A percentile compares a stretch with the other conserved stretches of the same genome.
Conservation (phyloP, 2,113 vertebrate genomes). For the Callipepla californica region DNA sequence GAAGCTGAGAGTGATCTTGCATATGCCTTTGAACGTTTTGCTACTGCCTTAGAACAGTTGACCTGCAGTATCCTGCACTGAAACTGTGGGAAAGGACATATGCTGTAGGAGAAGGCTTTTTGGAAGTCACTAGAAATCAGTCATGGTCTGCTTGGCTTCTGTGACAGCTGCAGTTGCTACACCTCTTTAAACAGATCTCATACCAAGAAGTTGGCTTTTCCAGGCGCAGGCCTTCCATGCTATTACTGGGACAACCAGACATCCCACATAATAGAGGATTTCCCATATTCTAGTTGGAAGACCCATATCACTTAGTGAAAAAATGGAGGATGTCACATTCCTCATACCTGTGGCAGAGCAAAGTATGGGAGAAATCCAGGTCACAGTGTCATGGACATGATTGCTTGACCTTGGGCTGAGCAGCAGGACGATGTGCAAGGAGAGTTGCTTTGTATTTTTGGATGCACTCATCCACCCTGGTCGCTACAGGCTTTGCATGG, state of each 20-base stretch:
- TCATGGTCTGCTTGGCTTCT: not conserved
- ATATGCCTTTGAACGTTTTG: not conserved
- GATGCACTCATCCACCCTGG: accelerated
- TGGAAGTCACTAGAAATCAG: not conserved
- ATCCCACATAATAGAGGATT: not conserved
- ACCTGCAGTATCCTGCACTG: not conserved
- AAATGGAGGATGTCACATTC: not conserved
- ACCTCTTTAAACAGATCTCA: constrained; percentile 24
- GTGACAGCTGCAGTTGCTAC: constrained; percentile 14
- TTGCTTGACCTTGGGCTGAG: not conserved
- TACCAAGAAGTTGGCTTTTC: constrained; percentile 11
- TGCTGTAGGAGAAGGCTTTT: not conserved
- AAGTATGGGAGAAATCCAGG: not conserved
- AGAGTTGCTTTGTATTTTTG: not conserved
- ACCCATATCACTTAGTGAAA: not conserved
- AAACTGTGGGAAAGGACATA: not conserved
- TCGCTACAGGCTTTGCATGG: not conserved
- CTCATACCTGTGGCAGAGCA: not conserved
- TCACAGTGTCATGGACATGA: not conserved
- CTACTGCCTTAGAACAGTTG: not conserved
- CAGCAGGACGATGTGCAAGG: accelerated
- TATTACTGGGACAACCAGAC: not conserved
- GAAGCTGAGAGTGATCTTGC: not conserved
- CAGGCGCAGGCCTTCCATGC: not conserved
- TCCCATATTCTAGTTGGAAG: not conserved